Conservation (phyloP, 2,888 invertebrate species). For the Caenorhabditis sp. region DNA sequence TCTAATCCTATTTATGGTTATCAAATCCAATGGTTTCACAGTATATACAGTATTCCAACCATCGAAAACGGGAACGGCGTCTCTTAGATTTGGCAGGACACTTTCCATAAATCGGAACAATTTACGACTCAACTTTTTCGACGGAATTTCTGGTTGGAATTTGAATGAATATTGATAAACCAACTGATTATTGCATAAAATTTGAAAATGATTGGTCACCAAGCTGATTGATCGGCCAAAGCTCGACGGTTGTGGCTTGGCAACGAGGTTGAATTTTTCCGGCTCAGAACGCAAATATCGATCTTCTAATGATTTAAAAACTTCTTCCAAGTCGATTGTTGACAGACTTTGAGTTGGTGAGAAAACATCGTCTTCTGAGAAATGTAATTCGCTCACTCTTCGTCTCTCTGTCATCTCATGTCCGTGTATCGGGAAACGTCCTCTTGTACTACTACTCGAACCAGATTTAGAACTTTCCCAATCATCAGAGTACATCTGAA, state of each 20-base stretch:
- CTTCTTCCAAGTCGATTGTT: background rate
- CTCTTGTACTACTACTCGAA: background rate
- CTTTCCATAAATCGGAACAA: constrained; percentile 8
- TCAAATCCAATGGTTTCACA: constrained; percentile 1
- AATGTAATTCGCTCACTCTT: background rate
- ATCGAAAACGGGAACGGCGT: constrained; percentile 14
- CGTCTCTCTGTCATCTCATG: background rate
- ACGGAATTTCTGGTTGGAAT: constrained; percentile 16
- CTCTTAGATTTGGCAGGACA: background rate
- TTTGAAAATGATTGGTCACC: constrained; percentile 19
- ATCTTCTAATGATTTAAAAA: background rate
- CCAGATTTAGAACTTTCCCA: background rate
- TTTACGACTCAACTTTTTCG: constrained; percentile 25
- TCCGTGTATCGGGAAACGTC: background rate
- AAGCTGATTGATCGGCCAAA: background rate
- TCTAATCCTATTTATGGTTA: background rate
- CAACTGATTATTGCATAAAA: constrained; percentile 5
- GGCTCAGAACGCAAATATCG: no score
- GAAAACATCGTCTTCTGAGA: background rate
- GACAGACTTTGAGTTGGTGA: background rate
- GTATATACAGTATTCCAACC: constrained; percentile 22
- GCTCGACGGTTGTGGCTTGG: background rate
- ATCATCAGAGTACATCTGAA: background rate
- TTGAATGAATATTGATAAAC: constrained; percentile 19
- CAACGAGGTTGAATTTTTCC: background rate